phyloP scores from a whole-genome alignment of 1,140 invertebrate genomes.

The Lepidostoma basale region DNA sequence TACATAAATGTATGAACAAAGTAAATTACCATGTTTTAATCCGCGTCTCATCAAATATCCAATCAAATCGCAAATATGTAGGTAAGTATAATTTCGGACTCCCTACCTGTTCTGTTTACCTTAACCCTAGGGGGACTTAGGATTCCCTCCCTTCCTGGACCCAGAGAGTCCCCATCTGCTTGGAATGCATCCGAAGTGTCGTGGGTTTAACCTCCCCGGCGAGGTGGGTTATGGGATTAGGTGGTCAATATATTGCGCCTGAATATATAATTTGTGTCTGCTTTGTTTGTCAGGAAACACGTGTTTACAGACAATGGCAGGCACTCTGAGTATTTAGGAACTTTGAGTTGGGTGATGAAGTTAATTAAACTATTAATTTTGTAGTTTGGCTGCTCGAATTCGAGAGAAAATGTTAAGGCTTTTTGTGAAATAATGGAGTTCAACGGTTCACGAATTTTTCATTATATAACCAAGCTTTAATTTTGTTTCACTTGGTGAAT shows the following conservation, averaged over 20 bases:
- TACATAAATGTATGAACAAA: no score
- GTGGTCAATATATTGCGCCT: conserved; percentile 16
- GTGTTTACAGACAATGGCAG: neutral
- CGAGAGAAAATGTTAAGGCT: no score
- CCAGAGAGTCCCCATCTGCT: conserved; percentile 14
- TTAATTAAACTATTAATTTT: neutral
- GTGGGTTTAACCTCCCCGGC: neutral
- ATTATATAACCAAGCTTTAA: no score
- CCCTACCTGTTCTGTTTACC: neutral
- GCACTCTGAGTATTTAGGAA: conserved; percentile 1
- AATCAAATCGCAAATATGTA: no score
- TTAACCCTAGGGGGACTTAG: neutral
- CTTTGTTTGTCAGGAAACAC: neutral
- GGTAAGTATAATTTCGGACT: neutral
- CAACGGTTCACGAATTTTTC: no score
- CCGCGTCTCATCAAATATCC: no score
- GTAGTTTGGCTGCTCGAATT: neutral
- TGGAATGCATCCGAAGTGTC: conserved; percentile 25
- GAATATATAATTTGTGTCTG: neutral
- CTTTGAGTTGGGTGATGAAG: neutral
- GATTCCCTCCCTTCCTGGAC: neutral
- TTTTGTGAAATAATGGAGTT: no score
- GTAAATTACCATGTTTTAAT: no score
- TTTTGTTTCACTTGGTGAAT: no score
- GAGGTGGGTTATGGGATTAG: neutral